A percentile compares a stretch with the other conserved stretches of the same genome.
phyloP scores from a whole-genome alignment of 23 tunicate genomes.

The Halocynthia roretzi region DNA sequence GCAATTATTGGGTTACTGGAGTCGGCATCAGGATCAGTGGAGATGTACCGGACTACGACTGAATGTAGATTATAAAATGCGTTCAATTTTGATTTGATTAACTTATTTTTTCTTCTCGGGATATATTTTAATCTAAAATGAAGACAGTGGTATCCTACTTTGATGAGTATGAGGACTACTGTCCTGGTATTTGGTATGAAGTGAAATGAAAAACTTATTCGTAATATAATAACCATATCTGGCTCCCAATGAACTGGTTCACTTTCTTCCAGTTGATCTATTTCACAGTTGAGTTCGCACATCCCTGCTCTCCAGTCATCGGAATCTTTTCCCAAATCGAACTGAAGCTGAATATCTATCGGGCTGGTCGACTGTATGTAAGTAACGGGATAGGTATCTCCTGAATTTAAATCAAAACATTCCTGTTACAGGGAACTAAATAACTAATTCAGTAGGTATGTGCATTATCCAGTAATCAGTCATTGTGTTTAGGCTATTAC shows the following conservation, averaged over 20 bases:
- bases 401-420: not conserved
- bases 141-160: no score
- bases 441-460: not conserved
- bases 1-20: not conserved
- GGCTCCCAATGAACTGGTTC: constrained; percentile 1
- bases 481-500: no score
- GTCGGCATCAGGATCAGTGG: no score
- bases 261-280: not conserved
- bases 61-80: no score
- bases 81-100: no score
- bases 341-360: not conserved
- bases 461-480: no score
- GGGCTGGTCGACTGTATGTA: not conserved
- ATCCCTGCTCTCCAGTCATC: constrained; percentile 2
- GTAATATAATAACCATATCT: constrained; percentile 13
- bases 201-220: not conserved
- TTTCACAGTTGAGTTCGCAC: not conserved
- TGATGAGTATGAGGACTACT: not conserved
- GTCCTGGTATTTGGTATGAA: not conserved
- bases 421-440: not conserved
- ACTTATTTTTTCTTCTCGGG: no score
- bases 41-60: no score
- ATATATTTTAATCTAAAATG: no score
- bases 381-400: constrained; percentile 1
- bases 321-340: constrained; percentile 13